A percentile compares a stretch with the other conserved stretches of the same genome.
Evolutionary conservation across 2,888 invertebrate species (phyloP).

Genomic region (Uropetala carovei): DNA sequence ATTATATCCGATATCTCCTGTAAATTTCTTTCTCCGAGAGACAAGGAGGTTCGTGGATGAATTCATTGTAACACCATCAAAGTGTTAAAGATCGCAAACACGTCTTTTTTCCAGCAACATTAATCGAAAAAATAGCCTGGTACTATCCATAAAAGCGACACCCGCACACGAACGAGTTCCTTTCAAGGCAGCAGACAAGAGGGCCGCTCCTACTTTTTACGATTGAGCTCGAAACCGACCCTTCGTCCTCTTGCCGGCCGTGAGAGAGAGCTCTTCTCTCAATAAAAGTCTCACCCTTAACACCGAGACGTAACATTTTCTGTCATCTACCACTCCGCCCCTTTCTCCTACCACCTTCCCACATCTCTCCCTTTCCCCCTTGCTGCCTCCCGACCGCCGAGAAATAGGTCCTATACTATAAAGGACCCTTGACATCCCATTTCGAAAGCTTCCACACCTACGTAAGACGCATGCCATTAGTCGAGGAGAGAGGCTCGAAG

Average conservation of each 20-base stretch:
- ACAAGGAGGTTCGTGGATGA: no score
- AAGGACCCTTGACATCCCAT: background rate
- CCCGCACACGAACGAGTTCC: background rate
- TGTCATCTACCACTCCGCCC: background rate
- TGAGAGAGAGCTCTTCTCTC: background rate
- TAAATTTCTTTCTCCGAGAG: no score
- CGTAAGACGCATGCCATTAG: background rate
- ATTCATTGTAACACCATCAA: no score
- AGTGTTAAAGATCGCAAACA: no score
- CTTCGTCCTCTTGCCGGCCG: background rate
- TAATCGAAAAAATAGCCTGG: no score
- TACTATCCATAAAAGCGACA: no score
- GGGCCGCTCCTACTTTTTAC: background rate
- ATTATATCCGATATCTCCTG: no score
- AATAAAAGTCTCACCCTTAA: conserved; percentile 4
- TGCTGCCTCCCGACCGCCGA: background rate
- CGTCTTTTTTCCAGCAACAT: no score
- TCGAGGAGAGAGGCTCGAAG: background rate
- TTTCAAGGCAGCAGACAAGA: background rate
- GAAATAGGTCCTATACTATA: background rate
- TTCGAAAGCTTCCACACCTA: background rate
- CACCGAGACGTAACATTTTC: background rate
- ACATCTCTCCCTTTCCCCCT: background rate
- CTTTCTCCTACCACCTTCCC: background rate
- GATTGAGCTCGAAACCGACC: background rate